phyloP scores from a whole-genome alignment of 2,797 vertebrate genomes.

The Eremophila alpestris region DNA sequence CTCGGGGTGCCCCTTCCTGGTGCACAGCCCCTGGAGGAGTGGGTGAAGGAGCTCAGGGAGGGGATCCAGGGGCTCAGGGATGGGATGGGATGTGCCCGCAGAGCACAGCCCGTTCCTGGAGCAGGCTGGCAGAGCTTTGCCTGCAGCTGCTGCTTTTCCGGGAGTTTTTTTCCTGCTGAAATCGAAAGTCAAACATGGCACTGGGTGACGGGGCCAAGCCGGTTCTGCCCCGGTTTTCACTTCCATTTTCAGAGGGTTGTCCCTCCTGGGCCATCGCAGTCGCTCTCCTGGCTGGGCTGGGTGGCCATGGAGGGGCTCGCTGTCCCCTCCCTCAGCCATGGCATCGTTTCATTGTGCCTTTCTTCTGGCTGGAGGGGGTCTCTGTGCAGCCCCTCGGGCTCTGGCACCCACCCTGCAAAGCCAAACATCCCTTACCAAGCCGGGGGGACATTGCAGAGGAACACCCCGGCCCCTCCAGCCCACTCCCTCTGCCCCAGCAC shows the following conservation, averaged over 20 bases:
- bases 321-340: not conserved
- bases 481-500: not conserved
- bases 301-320: not conserved
- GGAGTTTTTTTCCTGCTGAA: constrained; percentile 22
- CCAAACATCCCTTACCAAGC: not conserved
- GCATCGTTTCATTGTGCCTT: not conserved
- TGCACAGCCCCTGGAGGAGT: not conserved
- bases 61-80: accelerated
- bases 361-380: not conserved
- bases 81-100: not conserved
- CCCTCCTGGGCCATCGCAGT: accelerated
- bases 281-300: accelerated
- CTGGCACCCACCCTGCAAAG: not conserved
- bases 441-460: accelerated
- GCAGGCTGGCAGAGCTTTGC: not conserved
- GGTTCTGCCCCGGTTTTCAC: not conserved
- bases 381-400: not conserved
- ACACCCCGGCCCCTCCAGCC: not conserved
- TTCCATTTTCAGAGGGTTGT: constrained; percentile 51
- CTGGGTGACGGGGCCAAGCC: not conserved
- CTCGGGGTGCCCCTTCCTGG: not conserved
- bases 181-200: constrained; percentile 61
- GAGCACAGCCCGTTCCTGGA: not conserved
- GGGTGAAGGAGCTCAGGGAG: not conserved
- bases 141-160: not conserved